Base-by-base conservation (phyloP, 1,140 invertebrate species). In the Philaenus spumarius region DNA sequence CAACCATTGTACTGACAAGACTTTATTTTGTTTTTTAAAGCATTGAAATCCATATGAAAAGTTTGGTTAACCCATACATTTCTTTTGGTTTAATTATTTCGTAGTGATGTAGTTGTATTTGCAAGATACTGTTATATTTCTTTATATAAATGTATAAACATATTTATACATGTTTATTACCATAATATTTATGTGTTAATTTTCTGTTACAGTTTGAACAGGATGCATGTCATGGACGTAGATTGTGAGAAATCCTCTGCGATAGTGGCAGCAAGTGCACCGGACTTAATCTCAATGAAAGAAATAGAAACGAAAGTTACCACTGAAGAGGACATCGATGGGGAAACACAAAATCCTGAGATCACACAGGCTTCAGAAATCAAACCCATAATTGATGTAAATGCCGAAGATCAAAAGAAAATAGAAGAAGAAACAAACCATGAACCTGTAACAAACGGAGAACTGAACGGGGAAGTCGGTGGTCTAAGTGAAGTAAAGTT, bases 211-310 rank as follows among this genome's bases (percentile, higher is more conserved):
- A 65, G 64, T 37, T 40, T 63, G 24, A 65, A 64, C 50, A 65
- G 55, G 59, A 65, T 65, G 64, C 64, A 65, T 51, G 53, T 65
- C 14, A 63, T 65, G 61, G 64, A 65, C 19, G 64, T 54, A 30
- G 64, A 65, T 12, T 43, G 58, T 20, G 58, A 61, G 14, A 59
- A 65, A 45, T 40, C 15, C 20, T 22, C 42, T 19, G 50, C 50
- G 39, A 59, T 58, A 19, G 55, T 58, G 15, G 60, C 46, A 14
- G 60, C 48, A 6, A 60, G 50, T 22, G 57, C 57, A 12, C 51
- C 57, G 23, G 42, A 55, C 14, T 30, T 61, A 15, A 45, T 42
- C 7, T 17, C 59, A 14, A 19, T 26, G 55, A 50, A 45, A 15
- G 30, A 39, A 15, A 43, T 22, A 9, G 59, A 39, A n/a, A 58